These are phyloP conservation scores for Zosterops hypoxanthus DNA, from an alignment of 2,113 vertebrate genomes.

Conservation along the genomic window DNA sequence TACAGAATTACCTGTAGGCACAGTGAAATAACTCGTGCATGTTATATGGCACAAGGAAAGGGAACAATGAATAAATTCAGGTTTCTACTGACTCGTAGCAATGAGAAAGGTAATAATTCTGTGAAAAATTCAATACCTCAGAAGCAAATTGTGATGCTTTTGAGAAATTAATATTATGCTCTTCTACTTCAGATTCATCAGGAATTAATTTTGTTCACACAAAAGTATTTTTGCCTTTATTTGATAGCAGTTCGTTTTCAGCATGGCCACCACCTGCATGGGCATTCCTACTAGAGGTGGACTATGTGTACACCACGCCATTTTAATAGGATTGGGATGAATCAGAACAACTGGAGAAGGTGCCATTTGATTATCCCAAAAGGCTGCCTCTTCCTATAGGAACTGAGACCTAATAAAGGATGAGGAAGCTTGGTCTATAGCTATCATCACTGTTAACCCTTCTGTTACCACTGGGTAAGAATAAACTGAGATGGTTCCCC, in stretches of 20 bases:
- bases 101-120: neutral
- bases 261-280: rapidly evolving
- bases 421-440: neutral
- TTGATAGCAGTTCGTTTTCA: neutral
- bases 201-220: neutral
- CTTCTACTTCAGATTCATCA: neutral
- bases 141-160: neutral
- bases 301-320: neutral
- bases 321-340: neutral
- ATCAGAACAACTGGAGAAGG: neutral
- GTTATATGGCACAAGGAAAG: neutral
- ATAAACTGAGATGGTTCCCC: neutral
- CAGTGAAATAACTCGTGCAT: neutral
- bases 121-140: neutral
- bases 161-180: neutral
- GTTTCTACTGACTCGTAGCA: neutral
- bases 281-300: neutral
- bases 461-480: neutral
- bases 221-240: neutral
- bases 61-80: neutral
- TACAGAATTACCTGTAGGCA: neutral
- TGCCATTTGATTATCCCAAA: neutral
- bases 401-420: neutral
- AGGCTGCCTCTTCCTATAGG: neutral
- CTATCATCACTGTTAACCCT: neutral